A percentile compares a stretch with the other conserved stretches of the same genome.
Conservation (phyloP, 2,797 vertebrate species). For the Xenops minutus region DNA sequence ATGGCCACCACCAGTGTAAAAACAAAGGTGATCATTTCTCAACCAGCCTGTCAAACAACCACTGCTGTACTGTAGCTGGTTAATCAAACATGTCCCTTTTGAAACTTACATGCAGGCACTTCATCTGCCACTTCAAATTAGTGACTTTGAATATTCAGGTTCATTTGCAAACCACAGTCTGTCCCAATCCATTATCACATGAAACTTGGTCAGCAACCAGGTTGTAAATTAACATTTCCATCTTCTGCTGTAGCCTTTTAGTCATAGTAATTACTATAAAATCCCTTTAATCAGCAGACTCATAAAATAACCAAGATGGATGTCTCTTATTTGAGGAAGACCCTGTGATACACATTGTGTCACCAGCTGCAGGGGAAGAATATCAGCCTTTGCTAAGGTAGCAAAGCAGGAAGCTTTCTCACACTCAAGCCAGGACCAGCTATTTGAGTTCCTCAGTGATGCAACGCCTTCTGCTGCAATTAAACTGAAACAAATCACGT, state of each 20-base stretch:
- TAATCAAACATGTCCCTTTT: background rate
- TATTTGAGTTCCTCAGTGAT: background rate
- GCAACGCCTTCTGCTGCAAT: background rate
- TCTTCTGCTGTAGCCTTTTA: constrained; percentile 49
- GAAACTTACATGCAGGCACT: background rate
- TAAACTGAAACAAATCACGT: background rate
- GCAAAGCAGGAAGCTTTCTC: background rate
- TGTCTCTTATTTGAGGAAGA: constrained; percentile 65
- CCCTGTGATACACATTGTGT: constrained; percentile 29
- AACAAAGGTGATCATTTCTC: background rate
- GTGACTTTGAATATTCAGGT: background rate
- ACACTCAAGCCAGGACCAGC: background rate
- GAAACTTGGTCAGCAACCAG: constrained; percentile 65
- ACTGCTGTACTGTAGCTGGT: accelerated
- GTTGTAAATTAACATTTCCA: constrained; percentile 69
- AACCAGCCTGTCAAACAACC: background rate
- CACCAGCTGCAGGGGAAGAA: constrained; percentile 32
- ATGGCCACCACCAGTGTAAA: background rate
- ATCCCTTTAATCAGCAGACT: constrained; percentile 64
- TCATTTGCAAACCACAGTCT: constrained; percentile 35
- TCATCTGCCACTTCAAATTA: constrained; percentile 51
- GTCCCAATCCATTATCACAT: constrained; percentile 58
- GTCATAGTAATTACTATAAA: constrained; percentile 62
- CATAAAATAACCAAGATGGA: constrained; percentile 64
- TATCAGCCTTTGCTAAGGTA: constrained; percentile 3